phyloP scores from a whole-genome alignment of 37 sponge, comb jelly and placozoan genomes.

The Amphimedon queenslandica region DNA sequence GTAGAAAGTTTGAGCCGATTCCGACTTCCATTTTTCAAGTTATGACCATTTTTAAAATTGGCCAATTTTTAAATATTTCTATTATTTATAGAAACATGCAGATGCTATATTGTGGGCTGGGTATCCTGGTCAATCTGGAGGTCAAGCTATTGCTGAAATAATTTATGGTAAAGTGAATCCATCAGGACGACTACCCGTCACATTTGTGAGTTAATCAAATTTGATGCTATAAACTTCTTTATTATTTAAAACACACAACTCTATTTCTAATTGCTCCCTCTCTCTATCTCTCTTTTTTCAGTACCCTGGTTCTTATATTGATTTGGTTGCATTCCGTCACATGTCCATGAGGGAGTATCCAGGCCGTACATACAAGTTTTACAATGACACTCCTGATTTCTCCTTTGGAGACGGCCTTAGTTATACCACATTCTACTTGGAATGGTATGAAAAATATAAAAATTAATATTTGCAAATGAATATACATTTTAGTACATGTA shows the following conservation, averaged over 20 bases:
- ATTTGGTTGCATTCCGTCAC: slow-evolving; percentile 56
- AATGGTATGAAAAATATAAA: slow-evolving; percentile 26
- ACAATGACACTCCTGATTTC: slow-evolving; percentile 60
- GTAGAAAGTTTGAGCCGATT: too few species aligned
- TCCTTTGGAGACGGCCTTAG: slow-evolving; percentile 74
- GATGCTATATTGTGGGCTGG: slow-evolving; percentile 73
- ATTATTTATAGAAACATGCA: slow-evolving; percentile 52
- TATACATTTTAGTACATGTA: too few species aligned
- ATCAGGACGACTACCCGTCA: slow-evolving; percentile 72
- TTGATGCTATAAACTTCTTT: too few species aligned
- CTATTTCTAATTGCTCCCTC: too few species aligned
- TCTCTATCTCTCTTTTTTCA: too few species aligned
- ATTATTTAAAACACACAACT: too few species aligned
- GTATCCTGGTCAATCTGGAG: slow-evolving; percentile 83
- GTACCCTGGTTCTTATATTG: slow-evolving; percentile 76
- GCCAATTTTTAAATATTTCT: too few species aligned
- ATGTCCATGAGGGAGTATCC: slow-evolving; percentile 65
- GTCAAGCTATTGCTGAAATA: slow-evolving; percentile 74
- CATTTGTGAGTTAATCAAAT: slow-evolving; percentile 36
- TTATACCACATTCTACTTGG: slow-evolving; percentile 58
- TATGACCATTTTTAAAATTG: too few species aligned
- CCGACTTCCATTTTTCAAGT: too few species aligned
- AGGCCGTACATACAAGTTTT: slow-evolving; percentile 78
- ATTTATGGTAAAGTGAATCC: slow-evolving; percentile 66
- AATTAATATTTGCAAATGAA: neutral